Conservation (phyloP, 2,888 invertebrate genomes). For the Eupithecia dodoneata region DNA sequence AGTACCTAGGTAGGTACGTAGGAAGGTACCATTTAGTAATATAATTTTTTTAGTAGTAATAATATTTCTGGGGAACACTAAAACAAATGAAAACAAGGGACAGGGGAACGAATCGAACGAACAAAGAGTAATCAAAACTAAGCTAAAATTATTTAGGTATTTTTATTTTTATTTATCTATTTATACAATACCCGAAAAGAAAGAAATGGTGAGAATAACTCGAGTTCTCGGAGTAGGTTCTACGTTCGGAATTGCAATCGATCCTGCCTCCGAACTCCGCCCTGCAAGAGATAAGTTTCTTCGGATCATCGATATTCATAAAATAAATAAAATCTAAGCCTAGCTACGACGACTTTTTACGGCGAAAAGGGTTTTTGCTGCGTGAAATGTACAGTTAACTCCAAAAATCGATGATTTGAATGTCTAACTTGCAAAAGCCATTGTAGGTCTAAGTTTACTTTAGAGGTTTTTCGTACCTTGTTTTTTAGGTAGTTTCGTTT, state of each 20-base stretch:
- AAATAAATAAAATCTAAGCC: neutral
- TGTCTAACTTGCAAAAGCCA: neutral
- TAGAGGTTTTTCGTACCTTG: too few relatives aligned
- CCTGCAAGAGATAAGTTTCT: conserved; percentile 53
- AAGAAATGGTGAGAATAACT: neutral
- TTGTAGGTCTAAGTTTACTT: neutral
- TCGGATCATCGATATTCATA: conserved; percentile 25
- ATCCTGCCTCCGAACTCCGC: conserved; percentile 55
- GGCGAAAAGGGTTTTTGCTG: neutral
- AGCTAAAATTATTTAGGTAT: too few relatives aligned
- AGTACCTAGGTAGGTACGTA: neutral
- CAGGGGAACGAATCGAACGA: neutral
- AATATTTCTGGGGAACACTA: neutral
- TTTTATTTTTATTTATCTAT: too few relatives aligned
- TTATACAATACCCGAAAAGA: too few relatives aligned
- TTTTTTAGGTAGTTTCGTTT: too few relatives aligned
- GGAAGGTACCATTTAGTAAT: neutral
- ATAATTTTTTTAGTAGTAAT: neutral
- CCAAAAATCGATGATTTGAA: neutral
- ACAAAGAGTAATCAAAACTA: too few relatives aligned
- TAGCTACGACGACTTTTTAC: neutral
- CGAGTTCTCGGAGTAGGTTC: conserved; percentile 57
- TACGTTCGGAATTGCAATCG: conserved; percentile 66
- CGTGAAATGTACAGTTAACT: neutral
- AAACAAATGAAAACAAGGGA: neutral